A percentile compares a stretch with the other conserved stretches of the same genome.
These are phyloP conservation scores for Gari tellinella DNA, from an alignment of 2,888 invertebrate species.

Conservation along the genomic window DNA sequence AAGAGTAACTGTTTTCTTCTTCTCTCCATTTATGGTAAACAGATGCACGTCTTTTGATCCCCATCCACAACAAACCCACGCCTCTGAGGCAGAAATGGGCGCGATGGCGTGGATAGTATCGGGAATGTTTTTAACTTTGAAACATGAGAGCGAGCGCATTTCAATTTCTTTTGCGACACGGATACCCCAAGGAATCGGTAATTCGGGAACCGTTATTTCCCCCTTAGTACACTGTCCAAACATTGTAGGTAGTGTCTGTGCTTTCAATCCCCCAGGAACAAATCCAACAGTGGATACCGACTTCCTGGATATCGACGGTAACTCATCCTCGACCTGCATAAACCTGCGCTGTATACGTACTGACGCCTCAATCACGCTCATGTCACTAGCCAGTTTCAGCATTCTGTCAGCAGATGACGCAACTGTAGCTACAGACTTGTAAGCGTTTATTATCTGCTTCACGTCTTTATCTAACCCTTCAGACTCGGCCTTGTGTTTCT, in stretches of 20 bases:
- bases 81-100: conserved; percentile 64
- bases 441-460: conserved; percentile 48
- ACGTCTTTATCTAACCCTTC: conserved; percentile 55
- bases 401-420: conserved; percentile 64
- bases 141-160: conserved; percentile 58
- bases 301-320: conserved; percentile 50
- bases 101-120: conserved; percentile 70
- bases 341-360: conserved; percentile 63
- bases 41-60: conserved; percentile 64
- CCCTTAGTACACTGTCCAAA: conserved; percentile 64
- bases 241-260: conserved; percentile 56
- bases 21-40: conserved; percentile 58
- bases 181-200: conserved; percentile 68
- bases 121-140: conserved; percentile 47
- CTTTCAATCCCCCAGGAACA: conserved; percentile 59
- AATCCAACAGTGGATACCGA: conserved; percentile 61
- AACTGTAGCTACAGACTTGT: conserved; percentile 58
- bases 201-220: conserved; percentile 59
- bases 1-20: conserved; percentile 54
- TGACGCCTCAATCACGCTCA: conserved; percentile 58
- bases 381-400: conserved; percentile 62
- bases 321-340: conserved; percentile 64
- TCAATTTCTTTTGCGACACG: conserved; percentile 64
- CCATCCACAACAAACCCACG: conserved; percentile 68
- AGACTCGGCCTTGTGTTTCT: conserved; percentile 57